Evolutionary conservation across 2,113 vertebrate species (phyloP).

Genomic region (Spea bombifrons): DNA sequence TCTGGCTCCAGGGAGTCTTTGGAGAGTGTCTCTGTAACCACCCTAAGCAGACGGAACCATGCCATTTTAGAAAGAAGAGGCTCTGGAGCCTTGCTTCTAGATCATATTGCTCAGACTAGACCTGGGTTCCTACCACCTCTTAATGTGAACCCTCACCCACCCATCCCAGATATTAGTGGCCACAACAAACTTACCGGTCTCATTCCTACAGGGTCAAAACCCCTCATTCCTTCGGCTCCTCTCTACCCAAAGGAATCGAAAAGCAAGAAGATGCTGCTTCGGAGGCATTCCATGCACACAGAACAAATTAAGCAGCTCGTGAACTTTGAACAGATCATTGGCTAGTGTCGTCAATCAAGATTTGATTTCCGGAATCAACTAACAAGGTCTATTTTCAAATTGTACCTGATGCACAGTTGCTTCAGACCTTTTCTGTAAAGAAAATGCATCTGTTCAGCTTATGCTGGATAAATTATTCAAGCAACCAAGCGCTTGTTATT

Average conservation of each 20-base stretch:
- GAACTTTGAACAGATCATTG: slow-evolving; percentile 68
- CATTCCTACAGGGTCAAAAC: slow-evolving; percentile 67
- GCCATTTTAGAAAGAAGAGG: slow-evolving; percentile 67
- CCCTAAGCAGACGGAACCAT: slow-evolving; percentile 60
- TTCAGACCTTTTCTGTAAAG: slow-evolving; percentile 40
- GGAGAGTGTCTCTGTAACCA: slow-evolving; percentile 58
- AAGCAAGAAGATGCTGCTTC: slow-evolving; percentile 70
- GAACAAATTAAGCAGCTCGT: slow-evolving; percentile 82
- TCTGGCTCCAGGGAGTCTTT: slow-evolving; percentile 68
- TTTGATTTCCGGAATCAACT: not conserved
- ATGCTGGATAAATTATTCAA: slow-evolving; percentile 43
- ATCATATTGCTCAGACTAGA: slow-evolving; percentile 69
- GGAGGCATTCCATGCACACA: slow-evolving; percentile 84
- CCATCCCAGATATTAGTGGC: slow-evolving; percentile 66
- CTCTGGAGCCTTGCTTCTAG: slow-evolving; percentile 68
- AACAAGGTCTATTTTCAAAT: slow-evolving; percentile 17
- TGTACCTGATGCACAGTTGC: slow-evolving; percentile 32
- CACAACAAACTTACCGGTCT: slow-evolving; percentile 59
- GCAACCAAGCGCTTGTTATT: slow-evolving; percentile 33
- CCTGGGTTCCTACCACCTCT: slow-evolving; percentile 83
- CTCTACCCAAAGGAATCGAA: slow-evolving; percentile 68
- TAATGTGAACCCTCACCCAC: slow-evolving; percentile 65
- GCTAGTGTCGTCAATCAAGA: slow-evolving; percentile 48
- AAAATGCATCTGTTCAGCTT: slow-evolving; percentile 42
- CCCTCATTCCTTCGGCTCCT: slow-evolving; percentile 69